Conservation (phyloP, 2,888 invertebrate genomes). For the Trachelus troglodyta region DNA sequence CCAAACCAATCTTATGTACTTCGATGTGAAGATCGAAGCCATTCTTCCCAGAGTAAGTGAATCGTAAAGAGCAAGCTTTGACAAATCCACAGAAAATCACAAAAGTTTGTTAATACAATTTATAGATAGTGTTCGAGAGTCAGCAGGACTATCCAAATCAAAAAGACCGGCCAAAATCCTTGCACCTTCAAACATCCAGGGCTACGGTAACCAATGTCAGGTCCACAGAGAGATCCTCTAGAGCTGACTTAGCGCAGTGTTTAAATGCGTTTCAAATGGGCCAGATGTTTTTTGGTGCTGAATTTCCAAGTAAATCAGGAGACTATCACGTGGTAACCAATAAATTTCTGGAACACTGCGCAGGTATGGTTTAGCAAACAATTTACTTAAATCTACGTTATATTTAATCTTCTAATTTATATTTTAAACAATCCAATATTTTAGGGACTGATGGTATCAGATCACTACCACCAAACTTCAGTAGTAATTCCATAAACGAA, state of each 20-base stretch:
- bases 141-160: slow-evolving; percentile 81
- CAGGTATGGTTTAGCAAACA: slow-evolving; percentile 53
- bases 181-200: slow-evolving; percentile 86
- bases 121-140: slow-evolving; percentile 82
- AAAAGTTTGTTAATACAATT: slow-evolving; percentile 21
- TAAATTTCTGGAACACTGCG: slow-evolving; percentile 81
- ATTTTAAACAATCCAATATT: slow-evolving; percentile 21
- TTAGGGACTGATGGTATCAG: slow-evolving; percentile 61
- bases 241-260: slow-evolving; percentile 84
- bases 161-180: slow-evolving; percentile 86
- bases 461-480: slow-evolving; percentile 52
- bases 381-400: neutral
- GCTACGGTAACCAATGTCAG: slow-evolving; percentile 79
- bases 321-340: slow-evolving; percentile 85
- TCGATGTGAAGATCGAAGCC: slow-evolving; percentile 90
- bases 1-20: slow-evolving; percentile 70
- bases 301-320: slow-evolving; percentile 78
- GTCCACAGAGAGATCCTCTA: slow-evolving; percentile 74
- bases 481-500: slow-evolving; percentile 68
- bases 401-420: neutral
- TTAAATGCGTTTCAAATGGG: slow-evolving; percentile 82
- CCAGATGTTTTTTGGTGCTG: slow-evolving; percentile 79
- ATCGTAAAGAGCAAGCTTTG: neutral
- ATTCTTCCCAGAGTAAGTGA: slow-evolving; percentile 88
- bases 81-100: neutral